Conservation (phyloP, 2,888 invertebrate genomes). For the Nemoura dubitans region DNA sequence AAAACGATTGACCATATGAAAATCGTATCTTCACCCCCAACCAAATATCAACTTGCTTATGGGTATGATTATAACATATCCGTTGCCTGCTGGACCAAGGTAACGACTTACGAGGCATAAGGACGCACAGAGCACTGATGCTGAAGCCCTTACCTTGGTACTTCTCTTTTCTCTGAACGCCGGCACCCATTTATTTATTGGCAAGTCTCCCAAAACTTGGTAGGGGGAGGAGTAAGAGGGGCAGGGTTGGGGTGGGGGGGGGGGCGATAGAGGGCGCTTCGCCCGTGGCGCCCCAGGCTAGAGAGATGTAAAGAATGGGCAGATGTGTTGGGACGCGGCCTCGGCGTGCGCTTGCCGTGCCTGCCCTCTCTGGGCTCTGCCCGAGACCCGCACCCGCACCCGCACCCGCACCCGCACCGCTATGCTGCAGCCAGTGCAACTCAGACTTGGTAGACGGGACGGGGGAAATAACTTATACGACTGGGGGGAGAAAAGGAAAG, state of each 20-base stretch:
- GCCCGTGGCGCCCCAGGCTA: not conserved
- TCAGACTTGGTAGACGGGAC: not conserved
- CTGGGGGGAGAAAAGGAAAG: not conserved
- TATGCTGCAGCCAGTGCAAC: not conserved
- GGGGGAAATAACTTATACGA: constrained; percentile 21
- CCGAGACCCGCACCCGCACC: not conserved
- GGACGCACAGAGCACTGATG: not conserved
- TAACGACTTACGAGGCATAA: not conserved
- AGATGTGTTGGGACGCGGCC: constrained; percentile 15
- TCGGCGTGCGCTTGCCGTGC: too few species aligned
- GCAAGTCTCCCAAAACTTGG: constrained; percentile 36
- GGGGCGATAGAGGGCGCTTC: not conserved
- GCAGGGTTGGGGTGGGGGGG: constrained; percentile 1
- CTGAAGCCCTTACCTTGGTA: not conserved
- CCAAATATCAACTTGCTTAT: constrained; percentile 25
- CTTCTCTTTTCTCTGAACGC: not conserved
- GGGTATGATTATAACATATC: constrained; percentile 28
- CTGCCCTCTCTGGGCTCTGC: too few species aligned
- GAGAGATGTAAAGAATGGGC: constrained; percentile 32
- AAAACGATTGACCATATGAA: not conserved
- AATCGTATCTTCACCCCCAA: not conserved
- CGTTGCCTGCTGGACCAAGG: not conserved
- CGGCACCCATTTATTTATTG: constrained; percentile 41
- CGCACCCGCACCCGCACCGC: not conserved
- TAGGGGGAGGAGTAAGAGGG: not conserved